Evolutionary conservation across 1,140 invertebrate species (phyloP), one percentile per base, ranked within the genome.

Genomic region (Choristoneura fumiferana): DNA sequence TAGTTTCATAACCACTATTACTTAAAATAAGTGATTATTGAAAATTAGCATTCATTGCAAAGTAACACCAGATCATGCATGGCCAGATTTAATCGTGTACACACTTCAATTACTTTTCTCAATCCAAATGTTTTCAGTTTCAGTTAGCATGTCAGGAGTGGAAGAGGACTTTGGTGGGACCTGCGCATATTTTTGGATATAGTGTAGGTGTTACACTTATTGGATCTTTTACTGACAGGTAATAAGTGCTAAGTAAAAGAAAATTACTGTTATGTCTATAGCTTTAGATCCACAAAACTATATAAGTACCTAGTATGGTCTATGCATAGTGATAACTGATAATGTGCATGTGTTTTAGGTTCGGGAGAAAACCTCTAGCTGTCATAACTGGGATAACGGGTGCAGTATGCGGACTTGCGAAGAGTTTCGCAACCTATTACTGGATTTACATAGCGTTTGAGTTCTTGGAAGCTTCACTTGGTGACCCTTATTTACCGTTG

Each of bases 91-190:
- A n/a, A n/a, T n/a, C n/a, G n/a, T n/a, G n/a, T n/a, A n/a, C n/a
- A n/a, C n/a, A n/a, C n/a, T n/a, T n/a, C n/a, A n/a, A n/a, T n/a
- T n/a, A n/a, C n/a, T n/a, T n/a, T n/a, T n/a, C n/a, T n/a, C n/a
- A n/a, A n/a, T n/a, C n/a, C n/a, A n/a, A n/a, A n/a, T n/a, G n/a
- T n/a, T n/a, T 29, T 29, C 35, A 45, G 40, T 45, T 45, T 12
- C n/a, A 45, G 40, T 22, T 45, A 12, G 40, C 40, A 12, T 36
- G 54, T 14, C 34, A 55, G 15, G 54, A 55, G 8, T 92, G 92
- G 91, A 90, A 91, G 63, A 63, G 92, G 40, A 89, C 91, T 0
- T 80, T 92, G 37, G 89, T 92, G 9, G 92, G 92, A 15, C 90
- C 91, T 2, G 69, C 89, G 14, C 92, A 92, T 70, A 10, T 6